Conservation (phyloP, 2,888 invertebrate species). For the Acrocyrtus sp. region DNA sequence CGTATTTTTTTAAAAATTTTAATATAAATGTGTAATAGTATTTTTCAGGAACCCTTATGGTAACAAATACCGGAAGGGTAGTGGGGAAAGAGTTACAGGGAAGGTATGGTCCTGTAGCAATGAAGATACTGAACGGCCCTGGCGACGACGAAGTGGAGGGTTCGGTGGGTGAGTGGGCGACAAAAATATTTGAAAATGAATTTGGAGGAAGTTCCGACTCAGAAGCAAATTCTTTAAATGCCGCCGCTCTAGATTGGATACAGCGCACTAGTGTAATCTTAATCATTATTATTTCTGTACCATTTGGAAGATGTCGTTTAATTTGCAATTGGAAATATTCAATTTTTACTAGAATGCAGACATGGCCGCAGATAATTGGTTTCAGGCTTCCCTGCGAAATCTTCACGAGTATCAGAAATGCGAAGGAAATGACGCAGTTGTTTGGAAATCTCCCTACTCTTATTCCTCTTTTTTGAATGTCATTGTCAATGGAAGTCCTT, state of each 20-base stretch:
- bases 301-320: too few relatives aligned
- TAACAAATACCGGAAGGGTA: constrained; percentile 38
- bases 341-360: too few relatives aligned
- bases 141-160: constrained; percentile 24
- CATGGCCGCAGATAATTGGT: constrained; percentile 75
- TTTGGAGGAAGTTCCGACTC: constrained; percentile 22
- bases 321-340: too few relatives aligned
- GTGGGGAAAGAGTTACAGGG: constrained; percentile 24
- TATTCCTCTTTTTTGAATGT: constrained; percentile 54
- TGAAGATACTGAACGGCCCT: constrained; percentile 41
- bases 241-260: constrained; percentile 60
- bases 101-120: background rate
- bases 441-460: constrained; percentile 73
- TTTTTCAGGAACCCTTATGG: constrained; percentile 43
- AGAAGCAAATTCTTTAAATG: constrained; percentile 8
- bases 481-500: constrained; percentile 40
- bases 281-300: background rate
- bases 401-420: constrained; percentile 74
- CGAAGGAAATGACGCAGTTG: constrained; percentile 76
- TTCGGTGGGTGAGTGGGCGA: constrained; percentile 43
- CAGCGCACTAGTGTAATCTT: constrained; percentile 55
- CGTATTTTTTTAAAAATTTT: background rate
- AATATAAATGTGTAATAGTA: background rate
- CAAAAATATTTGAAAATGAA: constrained; percentile 33
- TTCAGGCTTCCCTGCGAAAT: constrained; percentile 75